Base-by-base conservation (phyloP, 2,888 invertebrate species). In the Marronus borbonicus region DNA sequence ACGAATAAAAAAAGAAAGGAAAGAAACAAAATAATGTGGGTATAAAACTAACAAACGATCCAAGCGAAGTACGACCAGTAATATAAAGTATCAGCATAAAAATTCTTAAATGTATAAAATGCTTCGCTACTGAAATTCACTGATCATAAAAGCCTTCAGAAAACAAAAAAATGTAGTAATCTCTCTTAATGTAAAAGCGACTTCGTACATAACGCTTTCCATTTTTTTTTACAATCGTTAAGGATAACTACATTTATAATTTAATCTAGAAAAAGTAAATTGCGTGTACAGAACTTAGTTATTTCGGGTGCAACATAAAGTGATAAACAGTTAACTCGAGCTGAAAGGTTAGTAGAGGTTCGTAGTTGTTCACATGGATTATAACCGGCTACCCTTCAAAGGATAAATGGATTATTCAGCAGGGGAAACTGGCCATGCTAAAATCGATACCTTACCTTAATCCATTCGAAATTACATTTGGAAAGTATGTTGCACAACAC, bases 381-480 rank as follows among this genome's bases (percentile, higher is more conserved):
- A 66, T 24, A 66, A 4, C 49, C 20, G 44, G 14, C 44, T 44
- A 49, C 66, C 66, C 66, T 66, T 49, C 66, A 66, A 31, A 44
- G 66, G 44, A 64, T 62, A 49, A 49, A 66, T 66, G 66, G 66
- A 66, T 66, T 66, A 66, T 66, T 49, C 8, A 44, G 49, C 1
- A 24, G 17, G 49, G 2, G 17, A 17, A 44, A 20, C 44, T 66
- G 49, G 10, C 24, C 44, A 17, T 1, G 24, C 49, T 64, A 49
- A 44, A 66, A 66, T 66, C 66, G 66, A 66, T 66, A 66, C 66
- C 12, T 20, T 24, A 0, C 12, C 44, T 44, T 44, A 10, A 44
- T 44, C 44, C 44, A 12, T 44, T 44, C 8, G 44, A 44, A 44
- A 44, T 44, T 44, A 44, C 12, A 44, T 44, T 44, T 10, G 44